Conservation (phyloP, 2,888 invertebrate genomes). For the Holacanthella duospinosa region DNA sequence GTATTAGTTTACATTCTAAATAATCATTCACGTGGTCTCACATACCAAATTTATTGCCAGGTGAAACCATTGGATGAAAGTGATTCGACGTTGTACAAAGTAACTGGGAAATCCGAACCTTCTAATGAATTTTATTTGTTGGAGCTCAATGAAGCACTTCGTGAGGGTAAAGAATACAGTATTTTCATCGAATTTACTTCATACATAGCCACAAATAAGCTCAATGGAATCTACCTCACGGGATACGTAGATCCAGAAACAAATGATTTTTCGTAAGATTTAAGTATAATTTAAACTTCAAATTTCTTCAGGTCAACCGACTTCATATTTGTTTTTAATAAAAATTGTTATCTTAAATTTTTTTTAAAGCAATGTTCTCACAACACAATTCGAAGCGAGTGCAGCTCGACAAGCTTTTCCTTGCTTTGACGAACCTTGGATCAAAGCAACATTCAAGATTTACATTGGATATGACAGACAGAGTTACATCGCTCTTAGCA, state of each 20-base stretch:
- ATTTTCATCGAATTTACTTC: not conserved
- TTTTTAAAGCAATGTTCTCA: constrained; percentile 40
- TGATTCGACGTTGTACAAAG: not conserved
- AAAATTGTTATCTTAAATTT: no score
- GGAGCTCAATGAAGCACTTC: not conserved
- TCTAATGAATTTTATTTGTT: not conserved
- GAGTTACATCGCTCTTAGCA: not conserved
- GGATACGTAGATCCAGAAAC: not conserved
- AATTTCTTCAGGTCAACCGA: no score
- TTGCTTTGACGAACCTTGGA: constrained; percentile 42
- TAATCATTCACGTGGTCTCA: not conserved
- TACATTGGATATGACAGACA: constrained; percentile 46
- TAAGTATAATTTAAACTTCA: no score
- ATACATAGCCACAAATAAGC: not conserved
- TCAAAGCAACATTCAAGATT: constrained; percentile 41
- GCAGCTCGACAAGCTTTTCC: constrained; percentile 41
- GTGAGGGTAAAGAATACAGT: not conserved
- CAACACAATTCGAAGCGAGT: constrained; percentile 42
- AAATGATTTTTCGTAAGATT: not conserved
- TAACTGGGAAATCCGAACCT: not conserved
- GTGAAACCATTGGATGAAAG: not conserved
- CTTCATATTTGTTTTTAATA: no score
- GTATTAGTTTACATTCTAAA: no score
- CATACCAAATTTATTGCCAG: not conserved
- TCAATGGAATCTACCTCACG: not conserved